Evolutionary conservation across 2,888 invertebrate genomes (phyloP).

Genomic region (Furcula furcula): DNA sequence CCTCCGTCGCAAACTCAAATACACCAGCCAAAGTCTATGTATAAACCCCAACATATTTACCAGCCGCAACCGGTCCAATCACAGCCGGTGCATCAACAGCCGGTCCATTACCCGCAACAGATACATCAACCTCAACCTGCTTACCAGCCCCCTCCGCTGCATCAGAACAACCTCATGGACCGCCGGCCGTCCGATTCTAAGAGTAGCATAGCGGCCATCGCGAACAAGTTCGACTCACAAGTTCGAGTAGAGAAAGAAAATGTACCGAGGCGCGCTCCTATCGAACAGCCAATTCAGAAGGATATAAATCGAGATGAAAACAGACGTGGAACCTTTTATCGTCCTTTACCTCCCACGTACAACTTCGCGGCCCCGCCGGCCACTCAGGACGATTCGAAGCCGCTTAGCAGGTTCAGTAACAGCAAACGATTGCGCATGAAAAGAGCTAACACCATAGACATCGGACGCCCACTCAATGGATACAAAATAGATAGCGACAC

Average conservation of each 20-base stretch:
- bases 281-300: constrained; percentile 28
- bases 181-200: constrained; percentile 56
- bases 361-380: constrained; percentile 65
- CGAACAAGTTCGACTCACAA: constrained; percentile 63
- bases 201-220: constrained; percentile 66
- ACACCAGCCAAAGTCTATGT: background rate
- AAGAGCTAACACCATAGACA: constrained; percentile 94
- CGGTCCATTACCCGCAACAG: constrained; percentile 15
- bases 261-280: constrained; percentile 27
- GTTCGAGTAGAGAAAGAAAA: constrained; percentile 45
- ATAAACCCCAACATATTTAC: background rate
- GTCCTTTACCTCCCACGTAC: constrained; percentile 67
- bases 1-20: too few species aligned
- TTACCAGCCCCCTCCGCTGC: constrained; percentile 21
- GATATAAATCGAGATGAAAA: constrained; percentile 42
- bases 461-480: constrained; percentile 86
- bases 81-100: constrained; percentile 14
- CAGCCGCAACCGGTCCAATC: constrained; percentile 1
- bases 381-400: constrained; percentile 58
- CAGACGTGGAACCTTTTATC: constrained; percentile 51
- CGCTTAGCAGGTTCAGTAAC: constrained; percentile 72
- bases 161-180: constrained; percentile 25
- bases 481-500: constrained; percentile 77
- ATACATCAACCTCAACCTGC: constrained; percentile 15
- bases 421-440: constrained; percentile 89